Base-by-base conservation (phyloP, 2,113 vertebrate genomes). In the Pteruthius melanotis region DNA sequence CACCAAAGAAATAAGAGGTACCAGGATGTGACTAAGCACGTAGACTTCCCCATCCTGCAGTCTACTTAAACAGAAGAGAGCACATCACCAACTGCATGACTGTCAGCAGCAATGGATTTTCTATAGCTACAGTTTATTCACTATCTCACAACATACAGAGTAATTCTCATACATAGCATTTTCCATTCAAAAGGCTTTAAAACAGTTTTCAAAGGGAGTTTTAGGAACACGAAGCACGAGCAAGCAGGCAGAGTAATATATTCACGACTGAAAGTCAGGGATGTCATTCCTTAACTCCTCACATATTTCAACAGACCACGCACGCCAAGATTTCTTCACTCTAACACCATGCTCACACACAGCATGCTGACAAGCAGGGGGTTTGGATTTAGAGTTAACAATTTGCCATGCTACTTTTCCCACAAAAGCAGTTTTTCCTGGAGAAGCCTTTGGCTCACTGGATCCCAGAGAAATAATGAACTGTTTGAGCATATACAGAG, bases 241-340 rank as follows among this genome's bases (percentile, higher is more conserved):
- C 11, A 66, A 82, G 59, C 19, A 85, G 22, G 24, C 7, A 70
- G 60, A 78, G 15, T 28, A 53, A 82, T 8, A 21, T 9, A 64
- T 15, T 14, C 28, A 50, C 5, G 13, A 47, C 7, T 40, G 15
- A 39, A 82, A 77, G 24, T 60, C 49, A 26, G 22, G 4, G 12
- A 40, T 45, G 10, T 21, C 33, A 47, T 7, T 63, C 61, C 61
- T 47, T 40, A 44, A 70, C 50, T 84, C 72, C 13, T 18, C 20
- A 42, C 9, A 26, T 45, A 74, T 71, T 91, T 92, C 49, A 70
- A 19, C 1, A 52, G 56, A 74, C 35, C 28, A 70, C 4, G 5
- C 26, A 54, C 39, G 56, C 0, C 0, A 52, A 64, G 60, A 68
- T 26, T 10, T 40, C 49, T 78, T 70, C 39, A 15, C 9, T 52